Conservation (phyloP, 2,797 vertebrate genomes). For the Austrolebias charrua region DNA sequence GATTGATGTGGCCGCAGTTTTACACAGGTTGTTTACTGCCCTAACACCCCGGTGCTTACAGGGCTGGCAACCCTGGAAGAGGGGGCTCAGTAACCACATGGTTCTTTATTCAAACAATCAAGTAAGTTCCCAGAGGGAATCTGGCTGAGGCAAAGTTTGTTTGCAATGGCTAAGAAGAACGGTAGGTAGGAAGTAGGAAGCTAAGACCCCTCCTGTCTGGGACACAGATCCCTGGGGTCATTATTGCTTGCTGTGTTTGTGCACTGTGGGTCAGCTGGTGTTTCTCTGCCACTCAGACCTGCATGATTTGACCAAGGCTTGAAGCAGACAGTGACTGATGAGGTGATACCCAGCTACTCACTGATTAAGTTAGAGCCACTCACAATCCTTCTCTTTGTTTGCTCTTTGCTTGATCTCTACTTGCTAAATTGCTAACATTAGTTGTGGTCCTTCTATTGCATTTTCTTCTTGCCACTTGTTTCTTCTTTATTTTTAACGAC, state of each 20-base stretch:
- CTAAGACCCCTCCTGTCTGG: conserved; percentile 11
- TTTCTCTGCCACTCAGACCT: conserved; percentile 49
- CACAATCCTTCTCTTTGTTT: conserved; percentile 67
- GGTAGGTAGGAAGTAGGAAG: conserved; percentile 39
- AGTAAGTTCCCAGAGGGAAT: conserved; percentile 36
- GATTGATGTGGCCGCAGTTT: conserved; percentile 68
- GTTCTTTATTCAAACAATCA: conserved; percentile 61
- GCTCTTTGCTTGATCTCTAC: conserved; percentile 61
- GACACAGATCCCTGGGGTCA: conserved; percentile 45
- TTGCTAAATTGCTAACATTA: conserved; percentile 63
- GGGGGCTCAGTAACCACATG: conserved; percentile 27
- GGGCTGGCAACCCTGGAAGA: conserved; percentile 23
- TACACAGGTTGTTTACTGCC: conserved; percentile 59
- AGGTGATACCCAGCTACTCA: conserved; percentile 57
- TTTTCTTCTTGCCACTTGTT: conserved; percentile 37
- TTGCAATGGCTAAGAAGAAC: conserved; percentile 49
- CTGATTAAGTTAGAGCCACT: conserved; percentile 73
- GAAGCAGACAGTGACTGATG: conserved; percentile 81
- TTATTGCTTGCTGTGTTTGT: conserved; percentile 45
- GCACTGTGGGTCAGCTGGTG: conserved; percentile 38
- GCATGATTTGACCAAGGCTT: conserved; percentile 32
- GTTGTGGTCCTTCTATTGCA: conserved; percentile 39
- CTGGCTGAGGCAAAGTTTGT: conserved; percentile 49
- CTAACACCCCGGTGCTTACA: conserved; percentile 49
- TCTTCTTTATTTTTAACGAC: conserved; percentile 49